phyloP scores from a whole-genome alignment of 2,888 invertebrate species.

The Seira sanloemensis region DNA sequence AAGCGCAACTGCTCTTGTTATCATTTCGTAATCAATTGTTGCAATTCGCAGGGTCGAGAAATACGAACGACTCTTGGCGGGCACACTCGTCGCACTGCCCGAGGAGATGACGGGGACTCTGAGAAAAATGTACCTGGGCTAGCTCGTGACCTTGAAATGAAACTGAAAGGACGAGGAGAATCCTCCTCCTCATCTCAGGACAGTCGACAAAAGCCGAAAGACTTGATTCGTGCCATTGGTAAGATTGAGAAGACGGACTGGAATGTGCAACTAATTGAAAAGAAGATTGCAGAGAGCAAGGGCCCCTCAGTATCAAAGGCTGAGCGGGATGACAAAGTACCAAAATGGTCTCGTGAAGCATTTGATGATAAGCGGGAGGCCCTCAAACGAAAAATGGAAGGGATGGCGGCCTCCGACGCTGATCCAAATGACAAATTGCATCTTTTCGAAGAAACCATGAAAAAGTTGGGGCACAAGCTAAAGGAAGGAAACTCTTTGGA shows the following conservation, averaged over 20 bases:
- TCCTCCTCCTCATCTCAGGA: conserved; percentile 75
- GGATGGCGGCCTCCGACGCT: conserved; percentile 78
- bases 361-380: conserved; percentile 80
- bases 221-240: conserved; percentile 88
- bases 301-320: conserved; percentile 74
- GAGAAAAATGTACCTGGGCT: conserved; percentile 78
- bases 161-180: conserved; percentile 79
- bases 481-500: conserved; percentile 86
- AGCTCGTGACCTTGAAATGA: conserved; percentile 87
- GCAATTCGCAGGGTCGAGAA: conserved; percentile 73
- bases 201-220: conserved; percentile 87
- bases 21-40: too few species aligned
- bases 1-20: too few species aligned
- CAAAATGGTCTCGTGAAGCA: conserved; percentile 93
- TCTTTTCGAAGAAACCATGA: conserved; percentile 84
- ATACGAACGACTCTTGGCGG: conserved; percentile 60
- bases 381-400: conserved; percentile 80
- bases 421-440: conserved; percentile 81
- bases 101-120: conserved; percentile 45
- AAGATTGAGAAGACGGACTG: conserved; percentile 93
- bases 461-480: conserved; percentile 83
- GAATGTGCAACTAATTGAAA: conserved; percentile 93
- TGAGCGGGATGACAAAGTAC: conserved; percentile 84
- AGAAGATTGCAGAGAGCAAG: conserved; percentile 88
- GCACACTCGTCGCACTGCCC: not conserved